phyloP scores from a whole-genome alignment of 1,140 invertebrate genomes.

The Notospermus geniculatus region DNA sequence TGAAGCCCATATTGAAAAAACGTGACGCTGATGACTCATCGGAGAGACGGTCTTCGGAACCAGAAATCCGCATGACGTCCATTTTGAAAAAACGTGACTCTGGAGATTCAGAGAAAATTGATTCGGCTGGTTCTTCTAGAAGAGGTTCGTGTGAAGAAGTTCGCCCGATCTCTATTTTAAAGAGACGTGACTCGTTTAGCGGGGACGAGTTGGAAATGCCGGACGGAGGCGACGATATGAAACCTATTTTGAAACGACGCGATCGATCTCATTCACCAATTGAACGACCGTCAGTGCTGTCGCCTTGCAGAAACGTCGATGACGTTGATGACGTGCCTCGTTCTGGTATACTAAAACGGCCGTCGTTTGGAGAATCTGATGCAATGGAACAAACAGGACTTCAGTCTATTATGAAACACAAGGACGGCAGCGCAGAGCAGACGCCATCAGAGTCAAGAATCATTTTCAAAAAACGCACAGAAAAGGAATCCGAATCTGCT shows the following conservation, averaged over 20 bases:
- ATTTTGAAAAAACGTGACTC: slow-evolving; percentile 7
- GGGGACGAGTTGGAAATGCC: background rate
- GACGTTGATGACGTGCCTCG: too few relatives aligned
- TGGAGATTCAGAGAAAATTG: background rate
- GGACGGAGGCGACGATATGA: background rate
- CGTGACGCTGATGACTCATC: background rate
- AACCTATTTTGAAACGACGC: slow-evolving; percentile 3
- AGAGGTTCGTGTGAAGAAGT: slow-evolving; percentile 1
- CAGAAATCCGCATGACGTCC: background rate
- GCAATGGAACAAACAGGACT: too few relatives aligned
- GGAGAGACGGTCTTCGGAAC: background rate
- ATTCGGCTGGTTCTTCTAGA: background rate
- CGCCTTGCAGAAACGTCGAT: too few relatives aligned
- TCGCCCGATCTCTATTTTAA: background rate
- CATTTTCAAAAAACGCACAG: too few relatives aligned
- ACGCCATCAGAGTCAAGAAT: too few relatives aligned
- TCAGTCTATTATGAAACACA: too few relatives aligned
- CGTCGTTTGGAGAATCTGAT: too few relatives aligned
- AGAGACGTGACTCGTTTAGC: background rate
- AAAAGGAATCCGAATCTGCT: too few relatives aligned
- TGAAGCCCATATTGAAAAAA: slow-evolving; percentile 5
- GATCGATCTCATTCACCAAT: background rate
- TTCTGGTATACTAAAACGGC: too few relatives aligned
- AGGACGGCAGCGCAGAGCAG: too few relatives aligned
- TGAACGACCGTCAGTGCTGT: too few relatives aligned